Conservation (phyloP, 2,113 vertebrate species). For the Colistium nudipinnis region DNA sequence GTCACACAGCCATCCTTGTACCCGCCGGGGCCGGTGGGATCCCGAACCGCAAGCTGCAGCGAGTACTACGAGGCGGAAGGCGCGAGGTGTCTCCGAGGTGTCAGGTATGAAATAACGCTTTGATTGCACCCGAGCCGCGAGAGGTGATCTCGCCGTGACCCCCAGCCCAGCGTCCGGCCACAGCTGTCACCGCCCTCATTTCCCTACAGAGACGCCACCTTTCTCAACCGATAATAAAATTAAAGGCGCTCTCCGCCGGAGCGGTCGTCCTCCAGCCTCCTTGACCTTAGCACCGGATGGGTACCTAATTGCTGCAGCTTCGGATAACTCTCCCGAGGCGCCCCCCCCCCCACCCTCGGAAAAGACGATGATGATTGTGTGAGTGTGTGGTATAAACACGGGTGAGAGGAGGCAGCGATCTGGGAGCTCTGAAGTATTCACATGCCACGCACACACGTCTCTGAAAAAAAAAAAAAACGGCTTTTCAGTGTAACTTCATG, state of each 20-base stretch:
- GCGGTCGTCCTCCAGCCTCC: conserved; percentile 30
- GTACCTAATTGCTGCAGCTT: conserved; percentile 22
- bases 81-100: conserved; percentile 61
- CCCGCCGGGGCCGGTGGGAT: conserved; percentile 38
- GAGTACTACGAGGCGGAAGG: conserved; percentile 32
- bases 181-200: conserved; percentile 59
- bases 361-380: conserved; percentile 17
- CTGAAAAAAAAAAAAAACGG: conserved; percentile 51
- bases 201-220: conserved; percentile 54
- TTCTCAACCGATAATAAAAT: conserved; percentile 52
- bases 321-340: conserved; percentile 35
- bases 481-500: conserved; percentile 42
- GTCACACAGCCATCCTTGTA: conserved; percentile 50
- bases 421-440: too few species aligned
- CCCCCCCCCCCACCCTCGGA: conserved; percentile 32
- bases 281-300: conserved; percentile 54
- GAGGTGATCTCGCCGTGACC: conserved; percentile 55
- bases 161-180: conserved; percentile 38
- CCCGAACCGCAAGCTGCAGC: conserved; percentile 4
- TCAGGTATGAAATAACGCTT: conserved; percentile 71
- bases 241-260: conserved; percentile 51
- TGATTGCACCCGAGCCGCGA: conserved; percentile 44
- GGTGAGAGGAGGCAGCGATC: conserved; percentile 45
- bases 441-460: too few species aligned
- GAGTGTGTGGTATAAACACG: conserved; percentile 37